Evolutionary conservation across 1,140 invertebrate genomes (phyloP).

Genomic region (Drosophila arawakana): DNA sequence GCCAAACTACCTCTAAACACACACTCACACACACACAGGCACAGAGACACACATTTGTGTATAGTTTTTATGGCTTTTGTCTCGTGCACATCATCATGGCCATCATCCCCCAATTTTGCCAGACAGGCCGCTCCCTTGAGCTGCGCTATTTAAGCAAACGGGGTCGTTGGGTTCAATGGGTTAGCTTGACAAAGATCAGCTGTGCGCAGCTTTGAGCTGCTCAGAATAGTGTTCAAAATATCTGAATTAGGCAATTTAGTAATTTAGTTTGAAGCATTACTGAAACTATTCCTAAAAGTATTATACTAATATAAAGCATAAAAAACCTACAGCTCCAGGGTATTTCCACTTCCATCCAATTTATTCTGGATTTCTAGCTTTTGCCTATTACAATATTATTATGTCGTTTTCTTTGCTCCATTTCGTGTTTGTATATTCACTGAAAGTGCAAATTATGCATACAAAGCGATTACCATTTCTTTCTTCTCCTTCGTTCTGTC

Average conservation of each 20-base stretch:
- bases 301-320: no score
- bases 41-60: no score
- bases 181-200: neutral
- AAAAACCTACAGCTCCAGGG: neutral
- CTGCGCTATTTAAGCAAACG: neutral
- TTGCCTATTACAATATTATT: constrained; percentile 31
- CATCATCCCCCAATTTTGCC: constrained; percentile 13
- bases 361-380: neutral
- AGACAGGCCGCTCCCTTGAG: constrained; percentile 2
- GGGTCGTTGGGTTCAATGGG: neutral
- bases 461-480: constrained; percentile 43
- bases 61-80: constrained; percentile 67
- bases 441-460: constrained; percentile 51
- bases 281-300: no score
- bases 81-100: constrained; percentile 42
- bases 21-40: no score
- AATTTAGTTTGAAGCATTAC: no score
- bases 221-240: neutral
- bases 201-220: neutral
- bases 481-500: neutral
- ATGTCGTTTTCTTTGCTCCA: constrained; percentile 24
- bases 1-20: constrained; percentile 38
- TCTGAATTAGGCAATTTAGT: no score
- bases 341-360: neutral
- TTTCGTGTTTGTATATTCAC: constrained; percentile 27